Base-by-base conservation (phyloP, 2,113 vertebrate species). In the Sinocyclocheilus maitianheensis region DNA sequence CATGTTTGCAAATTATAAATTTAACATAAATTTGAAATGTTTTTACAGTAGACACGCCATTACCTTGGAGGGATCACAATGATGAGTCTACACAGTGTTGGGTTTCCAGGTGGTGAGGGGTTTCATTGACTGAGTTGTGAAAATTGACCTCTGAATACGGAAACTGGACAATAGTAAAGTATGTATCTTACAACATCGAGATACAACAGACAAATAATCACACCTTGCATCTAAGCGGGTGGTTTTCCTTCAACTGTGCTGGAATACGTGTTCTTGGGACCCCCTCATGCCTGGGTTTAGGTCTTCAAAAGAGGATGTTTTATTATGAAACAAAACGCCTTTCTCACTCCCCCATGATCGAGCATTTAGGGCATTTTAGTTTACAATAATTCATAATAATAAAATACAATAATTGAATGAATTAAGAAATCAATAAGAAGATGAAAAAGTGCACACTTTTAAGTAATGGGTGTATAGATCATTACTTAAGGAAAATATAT, bases 121-220 rank as follows among this genome's bases (percentile, higher is more conserved):
- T n/a, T 74, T 65, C 22, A 37, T 79, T 82, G 67, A 84, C 53
- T 26, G 69, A 53, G 43, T 58, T 67, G 55, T 30, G 75, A 78
- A 83, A n/a, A 77, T 40, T 13, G 10, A 43, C 81, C 83, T 88
- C 83, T 87, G 87, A 89, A 71, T 82, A 34, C 48, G 90, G 92
- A 95, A 93, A 89, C 81, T 72, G 79, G 88, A 91, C 88, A 93
- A 86, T 85, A 91, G 89, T 30, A 13, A 13, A 8, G 76, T 88
- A 89, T 80, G 72, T 6, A 0, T 72, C 6, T 85, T 76, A 85
- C 63, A 9, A 40, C 85, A 88, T 88, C 53, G 77, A 87, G 88
- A 71, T 89, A 67, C 84, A 69, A 48, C 26, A 75, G 67, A 83
- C 58, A 89, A 87, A 87, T 77, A 5, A 58, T 80, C 81, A 65